Evolutionary conservation across 2,797 vertebrate species (phyloP).

Genomic region (Xenopus petersii): DNA sequence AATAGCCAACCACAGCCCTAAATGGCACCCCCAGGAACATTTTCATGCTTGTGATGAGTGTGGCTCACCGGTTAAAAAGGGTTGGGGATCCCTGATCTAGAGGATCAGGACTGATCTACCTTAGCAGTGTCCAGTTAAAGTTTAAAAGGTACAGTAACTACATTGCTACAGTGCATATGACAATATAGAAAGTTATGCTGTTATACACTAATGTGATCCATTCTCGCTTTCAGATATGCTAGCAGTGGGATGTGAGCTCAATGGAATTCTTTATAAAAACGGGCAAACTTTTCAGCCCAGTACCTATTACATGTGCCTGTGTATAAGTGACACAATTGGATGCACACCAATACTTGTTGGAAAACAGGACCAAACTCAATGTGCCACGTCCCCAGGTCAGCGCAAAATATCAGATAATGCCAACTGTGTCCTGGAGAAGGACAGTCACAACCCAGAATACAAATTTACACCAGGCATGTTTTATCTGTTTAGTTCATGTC

Average conservation of each 20-base stretch:
- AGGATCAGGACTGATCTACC: too few species aligned
- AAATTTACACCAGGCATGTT: conserved; percentile 81
- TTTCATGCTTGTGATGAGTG: too few species aligned
- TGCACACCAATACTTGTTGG: conserved; percentile 82
- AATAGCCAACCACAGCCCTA: too few species aligned
- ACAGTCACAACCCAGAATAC: conserved; percentile 71
- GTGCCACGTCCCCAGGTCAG: conserved; percentile 56
- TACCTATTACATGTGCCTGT: conserved; percentile 85
- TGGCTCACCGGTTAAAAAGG: too few species aligned
- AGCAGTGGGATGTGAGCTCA: conserved; percentile 91
- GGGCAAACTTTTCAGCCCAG: conserved; percentile 87
- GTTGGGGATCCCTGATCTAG: too few species aligned
- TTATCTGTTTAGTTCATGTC: too few species aligned
- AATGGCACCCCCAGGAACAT: too few species aligned
- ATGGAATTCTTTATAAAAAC: conserved; percentile 80
- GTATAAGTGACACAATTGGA: conserved; percentile 86
- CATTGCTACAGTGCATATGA: too few species aligned
- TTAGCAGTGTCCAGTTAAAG: too few species aligned
- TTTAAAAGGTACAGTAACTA: too few species aligned
- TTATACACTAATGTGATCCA: too few species aligned
- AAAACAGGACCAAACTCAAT: conserved; percentile 66
- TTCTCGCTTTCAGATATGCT: conserved; percentile 75
- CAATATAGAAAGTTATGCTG: too few species aligned
- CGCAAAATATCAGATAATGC: conserved; percentile 60
- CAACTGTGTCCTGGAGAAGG: conserved; percentile 61